Percentiles rank a stretch among this genome's conserved stretches.
Evolutionary conservation across 2,113 vertebrate species (phyloP).

Genomic region (Phoenicopterus ruber): DNA sequence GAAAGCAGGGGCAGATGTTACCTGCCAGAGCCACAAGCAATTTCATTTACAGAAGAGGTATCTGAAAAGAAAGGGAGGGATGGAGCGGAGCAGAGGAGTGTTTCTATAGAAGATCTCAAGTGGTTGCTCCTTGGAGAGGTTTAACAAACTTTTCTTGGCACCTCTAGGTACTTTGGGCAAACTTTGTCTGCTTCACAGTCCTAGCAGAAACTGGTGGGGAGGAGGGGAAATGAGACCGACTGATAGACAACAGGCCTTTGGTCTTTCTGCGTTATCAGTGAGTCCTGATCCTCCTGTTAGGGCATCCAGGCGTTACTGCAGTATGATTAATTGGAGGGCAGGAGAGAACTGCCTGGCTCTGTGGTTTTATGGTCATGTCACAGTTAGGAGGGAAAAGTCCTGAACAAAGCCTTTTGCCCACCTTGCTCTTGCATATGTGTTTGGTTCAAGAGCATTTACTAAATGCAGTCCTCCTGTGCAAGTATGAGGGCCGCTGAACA

Average conservation of each 20-base stretch:
- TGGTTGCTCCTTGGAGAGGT: neutral
- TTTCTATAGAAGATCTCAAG: neutral
- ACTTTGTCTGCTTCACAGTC: neutral
- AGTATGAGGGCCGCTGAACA: neutral
- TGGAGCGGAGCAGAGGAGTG: neutral
- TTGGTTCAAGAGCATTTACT: neutral
- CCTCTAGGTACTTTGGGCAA: neutral
- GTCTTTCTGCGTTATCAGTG: neutral
- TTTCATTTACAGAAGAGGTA: neutral
- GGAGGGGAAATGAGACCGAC: rapidly evolving
- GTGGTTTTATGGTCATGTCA: neutral
- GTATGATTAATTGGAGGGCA: neutral
- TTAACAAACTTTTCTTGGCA: neutral
- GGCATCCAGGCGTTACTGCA: neutral
- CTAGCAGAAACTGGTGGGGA: neutral
- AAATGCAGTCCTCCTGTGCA: neutral
- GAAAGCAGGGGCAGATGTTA: neutral
- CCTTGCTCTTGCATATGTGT: neutral
- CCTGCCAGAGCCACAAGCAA: neutral
- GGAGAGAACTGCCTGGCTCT: neutral
- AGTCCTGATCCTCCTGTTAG: neutral
- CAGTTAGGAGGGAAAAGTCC: neutral
- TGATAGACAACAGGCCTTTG: neutral
- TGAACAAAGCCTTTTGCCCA: neutral
- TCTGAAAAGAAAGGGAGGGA: neutral